Conservation (phyloP, 2,797 vertebrate genomes). For the Crocodylus rhombifer region DNA sequence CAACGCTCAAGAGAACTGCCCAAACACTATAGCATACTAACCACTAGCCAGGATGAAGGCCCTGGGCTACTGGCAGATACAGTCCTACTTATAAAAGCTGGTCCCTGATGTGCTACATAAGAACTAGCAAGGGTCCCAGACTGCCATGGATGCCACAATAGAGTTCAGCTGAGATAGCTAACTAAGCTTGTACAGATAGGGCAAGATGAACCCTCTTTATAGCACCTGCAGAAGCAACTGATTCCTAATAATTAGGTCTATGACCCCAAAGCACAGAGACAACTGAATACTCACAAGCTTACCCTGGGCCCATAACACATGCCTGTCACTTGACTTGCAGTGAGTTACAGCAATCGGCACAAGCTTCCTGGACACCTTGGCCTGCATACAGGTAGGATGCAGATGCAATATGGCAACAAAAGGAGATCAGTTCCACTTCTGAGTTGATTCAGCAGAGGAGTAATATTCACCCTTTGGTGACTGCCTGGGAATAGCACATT, state of each 20-base stretch:
- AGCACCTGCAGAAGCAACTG: conserved; percentile 22
- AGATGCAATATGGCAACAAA: conserved; percentile 33
- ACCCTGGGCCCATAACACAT: not conserved
- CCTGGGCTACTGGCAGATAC: conserved; percentile 29
- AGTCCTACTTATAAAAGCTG: conserved; percentile 26
- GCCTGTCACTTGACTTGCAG: not conserved
- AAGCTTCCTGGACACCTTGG: conserved; percentile 48
- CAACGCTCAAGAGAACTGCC: not conserved
- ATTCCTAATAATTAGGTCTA: conserved; percentile 14
- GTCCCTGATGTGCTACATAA: not conserved
- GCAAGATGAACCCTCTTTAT: not conserved
- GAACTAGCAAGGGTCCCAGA: not conserved
- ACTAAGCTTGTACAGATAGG: not conserved
- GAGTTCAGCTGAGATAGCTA: not conserved
- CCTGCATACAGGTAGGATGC: conserved; percentile 21
- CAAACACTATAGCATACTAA: not conserved
- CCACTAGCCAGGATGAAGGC: not conserved
- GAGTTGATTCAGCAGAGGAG: conserved; percentile 41
- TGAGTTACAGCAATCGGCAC: conserved; percentile 25
- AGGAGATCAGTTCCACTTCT: conserved; percentile 41
- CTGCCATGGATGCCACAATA: not conserved
- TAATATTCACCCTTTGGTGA: conserved; percentile 36
- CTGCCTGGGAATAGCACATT: conserved; percentile 46
- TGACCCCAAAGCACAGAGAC: not conserved
- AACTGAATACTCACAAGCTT: conserved; percentile 5